These are phyloP conservation scores for Drosophila incognita DNA, from an alignment of 2,888 invertebrate genomes.

Conservation along the genomic window DNA sequence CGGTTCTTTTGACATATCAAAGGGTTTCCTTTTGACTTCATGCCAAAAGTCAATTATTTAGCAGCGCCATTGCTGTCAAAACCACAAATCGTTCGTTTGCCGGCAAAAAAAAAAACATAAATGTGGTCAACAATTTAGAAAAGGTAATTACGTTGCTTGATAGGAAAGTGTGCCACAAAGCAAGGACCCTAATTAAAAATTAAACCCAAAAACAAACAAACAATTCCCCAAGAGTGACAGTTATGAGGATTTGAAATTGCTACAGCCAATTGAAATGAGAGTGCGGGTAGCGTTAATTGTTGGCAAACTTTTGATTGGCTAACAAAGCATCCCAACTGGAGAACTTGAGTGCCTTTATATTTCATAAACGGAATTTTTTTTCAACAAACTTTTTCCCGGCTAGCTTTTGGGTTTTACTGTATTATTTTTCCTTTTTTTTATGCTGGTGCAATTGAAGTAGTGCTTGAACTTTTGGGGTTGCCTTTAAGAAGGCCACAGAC, in stretches of 20 bases:
- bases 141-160: slow-evolving; percentile 28
- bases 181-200: slow-evolving; percentile 34
- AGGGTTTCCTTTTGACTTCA: not conserved
- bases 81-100: slow-evolving; percentile 25
- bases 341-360: not conserved
- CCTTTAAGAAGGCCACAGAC: slow-evolving; percentile 33
- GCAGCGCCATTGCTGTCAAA: slow-evolving; percentile 44
- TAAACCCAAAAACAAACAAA: slow-evolving; percentile 12
- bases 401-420: not conserved
- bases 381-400: not conserved
- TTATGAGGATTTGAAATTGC: slow-evolving; percentile 5
- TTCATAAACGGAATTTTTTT: not conserved
- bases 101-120: slow-evolving; percentile 7
- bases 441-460: slow-evolving; percentile 14
- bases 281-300: slow-evolving; percentile 34
- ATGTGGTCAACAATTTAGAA: slow-evolving; percentile 1
- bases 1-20: slow-evolving; percentile 1
- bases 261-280: slow-evolving; percentile 2
- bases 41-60: slow-evolving; percentile 49
- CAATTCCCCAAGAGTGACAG: slow-evolving; percentile 14
- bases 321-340: slow-evolving; percentile 13
- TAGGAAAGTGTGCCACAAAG: slow-evolving; percentile 12
- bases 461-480: slow-evolving; percentile 35
- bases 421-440: not conserved
- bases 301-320: slow-evolving; percentile 21